phyloP scores from a whole-genome alignment of 2,888 invertebrate genomes.

The Thymelicus acteon region DNA sequence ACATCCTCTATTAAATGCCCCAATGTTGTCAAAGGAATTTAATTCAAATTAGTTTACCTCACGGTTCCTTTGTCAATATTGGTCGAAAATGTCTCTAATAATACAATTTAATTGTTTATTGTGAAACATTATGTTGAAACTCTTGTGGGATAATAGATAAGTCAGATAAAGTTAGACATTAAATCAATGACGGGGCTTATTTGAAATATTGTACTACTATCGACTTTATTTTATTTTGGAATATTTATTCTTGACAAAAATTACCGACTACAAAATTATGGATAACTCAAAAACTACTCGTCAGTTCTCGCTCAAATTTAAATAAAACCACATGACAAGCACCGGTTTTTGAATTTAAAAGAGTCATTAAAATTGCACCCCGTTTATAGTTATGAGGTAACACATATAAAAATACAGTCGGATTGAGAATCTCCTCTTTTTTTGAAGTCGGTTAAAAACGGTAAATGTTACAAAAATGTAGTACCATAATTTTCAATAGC shows the following conservation, averaged over 20 bases:
- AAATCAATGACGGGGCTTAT: background rate
- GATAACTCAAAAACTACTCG: too few species aligned
- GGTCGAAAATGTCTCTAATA: conserved; percentile 37
- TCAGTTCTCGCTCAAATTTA: too few species aligned
- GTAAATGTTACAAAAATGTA: too few species aligned
- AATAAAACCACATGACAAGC: too few species aligned
- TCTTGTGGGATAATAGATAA: background rate
- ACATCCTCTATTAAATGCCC: conserved; percentile 56
- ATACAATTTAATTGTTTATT: background rate
- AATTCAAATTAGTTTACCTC: conserved; percentile 18
- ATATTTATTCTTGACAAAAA: too few species aligned
- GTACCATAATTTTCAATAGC: background rate
- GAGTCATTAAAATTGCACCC: too few species aligned
- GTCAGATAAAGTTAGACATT: background rate
- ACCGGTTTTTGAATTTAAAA: too few species aligned
- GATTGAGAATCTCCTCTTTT: too few species aligned
- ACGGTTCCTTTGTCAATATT: conserved; percentile 47
- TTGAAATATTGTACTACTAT: background rate
- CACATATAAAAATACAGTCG: too few species aligned
- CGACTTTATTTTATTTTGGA: background rate
- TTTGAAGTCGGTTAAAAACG: too few species aligned
- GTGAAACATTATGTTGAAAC: background rate
- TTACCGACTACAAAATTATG: too few species aligned
- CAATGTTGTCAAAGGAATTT: conserved; percentile 60
- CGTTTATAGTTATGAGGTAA: too few species aligned